Conservation (phyloP, 2,888 invertebrate species). For the Cerastis rubricosa region DNA sequence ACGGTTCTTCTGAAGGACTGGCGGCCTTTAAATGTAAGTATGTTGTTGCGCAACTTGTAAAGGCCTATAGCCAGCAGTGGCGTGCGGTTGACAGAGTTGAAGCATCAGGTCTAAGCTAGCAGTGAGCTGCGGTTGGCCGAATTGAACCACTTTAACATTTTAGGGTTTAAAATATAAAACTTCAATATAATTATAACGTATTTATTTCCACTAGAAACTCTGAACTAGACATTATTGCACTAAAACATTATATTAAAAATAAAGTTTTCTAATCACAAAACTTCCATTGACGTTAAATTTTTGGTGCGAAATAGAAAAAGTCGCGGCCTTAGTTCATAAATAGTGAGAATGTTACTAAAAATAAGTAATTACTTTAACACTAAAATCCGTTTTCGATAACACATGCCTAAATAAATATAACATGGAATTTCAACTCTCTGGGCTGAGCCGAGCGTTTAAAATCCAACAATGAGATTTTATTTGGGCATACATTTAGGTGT, state of each 20-base stretch:
- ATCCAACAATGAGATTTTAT: neutral
- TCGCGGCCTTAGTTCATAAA: slow-evolving; percentile 48
- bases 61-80: neutral
- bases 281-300: slow-evolving; percentile 70
- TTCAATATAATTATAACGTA: slow-evolving; percentile 71
- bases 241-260: slow-evolving; percentile 73
- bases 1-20: neutral
- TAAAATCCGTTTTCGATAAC: slow-evolving; percentile 5
- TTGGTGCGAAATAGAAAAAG: slow-evolving; percentile 74
- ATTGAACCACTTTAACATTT: neutral
- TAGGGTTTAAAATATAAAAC: slow-evolving; percentile 41
- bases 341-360: slow-evolving; percentile 51
- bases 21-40: neutral
- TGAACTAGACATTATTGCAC: slow-evolving; percentile 83
- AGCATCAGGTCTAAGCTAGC: neutral
- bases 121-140: neutral
- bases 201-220: slow-evolving; percentile 79
- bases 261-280: slow-evolving; percentile 70
- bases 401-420: neutral
- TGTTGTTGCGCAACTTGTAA: neutral
- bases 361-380: slow-evolving; percentile 23
- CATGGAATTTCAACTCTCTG: neutral
- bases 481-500: neutral
- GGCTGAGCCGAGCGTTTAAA: neutral
- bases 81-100: too few relatives aligned